phyloP scores from a whole-genome alignment of 2,113 vertebrate species.

The Prionailurus viverrinus region DNA sequence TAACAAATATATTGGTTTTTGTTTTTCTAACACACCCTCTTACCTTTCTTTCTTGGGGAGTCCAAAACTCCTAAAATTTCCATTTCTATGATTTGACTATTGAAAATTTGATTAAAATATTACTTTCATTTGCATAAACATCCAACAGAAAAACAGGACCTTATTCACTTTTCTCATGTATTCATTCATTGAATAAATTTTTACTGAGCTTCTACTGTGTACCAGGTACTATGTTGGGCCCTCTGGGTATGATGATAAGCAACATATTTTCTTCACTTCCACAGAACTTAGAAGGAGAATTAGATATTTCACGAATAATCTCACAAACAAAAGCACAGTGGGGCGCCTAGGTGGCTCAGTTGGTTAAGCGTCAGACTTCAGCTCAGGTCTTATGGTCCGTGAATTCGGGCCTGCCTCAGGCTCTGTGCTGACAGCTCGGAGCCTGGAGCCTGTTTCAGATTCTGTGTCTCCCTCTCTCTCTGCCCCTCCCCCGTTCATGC shows the following conservation, averaged over 20 bases:
- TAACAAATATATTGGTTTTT: background rate
- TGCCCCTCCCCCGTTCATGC: no score
- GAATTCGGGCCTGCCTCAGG: no score
- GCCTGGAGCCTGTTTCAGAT: no score
- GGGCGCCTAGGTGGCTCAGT: no score
- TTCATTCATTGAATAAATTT: background rate
- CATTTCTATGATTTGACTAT: background rate
- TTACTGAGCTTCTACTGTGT: background rate
- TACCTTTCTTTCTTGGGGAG: background rate
- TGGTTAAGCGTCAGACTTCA: accelerated
- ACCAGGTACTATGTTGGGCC: background rate
- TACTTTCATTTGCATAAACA: background rate
- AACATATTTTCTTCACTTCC: background rate
- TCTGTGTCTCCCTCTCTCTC: no score
- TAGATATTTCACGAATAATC: background rate
- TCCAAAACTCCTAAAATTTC: background rate
- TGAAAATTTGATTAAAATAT: background rate
- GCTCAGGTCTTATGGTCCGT: no score
- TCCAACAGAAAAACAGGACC: background rate
- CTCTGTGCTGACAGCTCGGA: no score
- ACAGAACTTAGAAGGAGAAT: background rate
- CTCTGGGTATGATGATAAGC: background rate
- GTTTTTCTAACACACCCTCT: background rate
- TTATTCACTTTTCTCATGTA: background rate
- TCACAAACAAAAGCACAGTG: background rate